Evolutionary conservation across 2,113 vertebrate genomes (phyloP), one percentile per base, ranked within the genome.

Genomic region (Atrichornis clamosus): DNA sequence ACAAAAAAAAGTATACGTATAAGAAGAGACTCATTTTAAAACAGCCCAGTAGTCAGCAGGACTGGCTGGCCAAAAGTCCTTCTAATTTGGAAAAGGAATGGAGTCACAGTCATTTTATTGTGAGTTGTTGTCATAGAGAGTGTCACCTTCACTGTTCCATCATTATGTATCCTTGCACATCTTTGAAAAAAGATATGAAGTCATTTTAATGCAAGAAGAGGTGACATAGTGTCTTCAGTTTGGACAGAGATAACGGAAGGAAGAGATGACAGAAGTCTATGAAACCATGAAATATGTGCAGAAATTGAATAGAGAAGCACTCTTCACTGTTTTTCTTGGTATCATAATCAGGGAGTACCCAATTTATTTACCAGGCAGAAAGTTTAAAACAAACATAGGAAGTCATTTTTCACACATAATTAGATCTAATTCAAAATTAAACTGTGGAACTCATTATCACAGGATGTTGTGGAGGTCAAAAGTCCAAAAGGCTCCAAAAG

Each of bases 331-430:
- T 82, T 72, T 77, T 64, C 67, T 41, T 77, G 41, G 21, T 53
- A 47, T 30, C 56, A 85, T 67, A 65, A 83, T 90, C 82, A 81
- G 41, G 7, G 50, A 88, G 46, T 86, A 90, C 55, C 75, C 50
- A 58, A 95, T 94, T 86, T 90, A 92, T 90, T 93, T 90, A 77
- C 39, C 33, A 70, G 63, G 59, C 75, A 88, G 79, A 90, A 90
- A 93, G 42, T 70, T 84, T 93, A 82, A 96, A 92, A 72, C 65
- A 91, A 96, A 89, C 65, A 85, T 50, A 94, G 88, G 94, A 95
- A 95, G 85, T 74, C 0, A 80, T 96, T 94, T 97, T 95, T 94
- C 72, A 80, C 79, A 95, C 75, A 59, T 80, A 95, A 90, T 88
- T 93, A 81, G 72, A 84, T 86, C 55, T 63, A 50, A 50, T 42